Base-by-base conservation (phyloP, 1,140 invertebrate species). In the Bombus superbus region DNA sequence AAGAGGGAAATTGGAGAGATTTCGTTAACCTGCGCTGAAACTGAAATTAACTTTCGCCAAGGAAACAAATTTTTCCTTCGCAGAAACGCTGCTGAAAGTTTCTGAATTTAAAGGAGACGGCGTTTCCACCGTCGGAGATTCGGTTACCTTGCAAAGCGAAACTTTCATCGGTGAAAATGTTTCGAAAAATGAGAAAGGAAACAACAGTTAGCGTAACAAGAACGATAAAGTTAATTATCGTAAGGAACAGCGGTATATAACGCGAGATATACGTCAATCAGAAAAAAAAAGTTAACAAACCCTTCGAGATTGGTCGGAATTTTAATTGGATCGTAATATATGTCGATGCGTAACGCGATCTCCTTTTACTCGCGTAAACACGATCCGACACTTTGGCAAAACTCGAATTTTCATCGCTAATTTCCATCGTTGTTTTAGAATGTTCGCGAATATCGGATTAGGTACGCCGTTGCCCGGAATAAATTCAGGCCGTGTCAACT, bases 161-260 rank as follows among this genome's bases (percentile, higher is more conserved):
- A 57, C 47, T 57, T 76, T 76, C 22, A 35, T 28, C 80, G 40
- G 11, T 32, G 35, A 22, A 40, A 66, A 64, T 44, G n/a, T 32
- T 62, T 44, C 2, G 59, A 28, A 59, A 40, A 62, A 66, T 32
- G 6, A 66, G 8, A 18, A 18, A 0, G 0, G 15, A 18, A 32
- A 25, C 8, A 68, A 10, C 57, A 13, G 4, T 18, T n/a, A 15
- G 8, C 2, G 11, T 13, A n/a, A 40, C 25, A 28, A 18, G 28
- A 42, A n/a, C 5, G 11, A 53, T 76, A 75, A 82, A 66, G 25
- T 66, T 75, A 40, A 82, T 82, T 68, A 77, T 83, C 73, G 18
- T 35, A 83, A 83, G 11, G 18, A 44, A 22, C 5, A 9, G 10
- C 8, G 25, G 42, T 6, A 18, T 6, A 18, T 13, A 47, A 40